These are phyloP conservation scores for Euphydryas editha DNA, from an alignment of 2,888 invertebrate species.

Conservation along the genomic window DNA sequence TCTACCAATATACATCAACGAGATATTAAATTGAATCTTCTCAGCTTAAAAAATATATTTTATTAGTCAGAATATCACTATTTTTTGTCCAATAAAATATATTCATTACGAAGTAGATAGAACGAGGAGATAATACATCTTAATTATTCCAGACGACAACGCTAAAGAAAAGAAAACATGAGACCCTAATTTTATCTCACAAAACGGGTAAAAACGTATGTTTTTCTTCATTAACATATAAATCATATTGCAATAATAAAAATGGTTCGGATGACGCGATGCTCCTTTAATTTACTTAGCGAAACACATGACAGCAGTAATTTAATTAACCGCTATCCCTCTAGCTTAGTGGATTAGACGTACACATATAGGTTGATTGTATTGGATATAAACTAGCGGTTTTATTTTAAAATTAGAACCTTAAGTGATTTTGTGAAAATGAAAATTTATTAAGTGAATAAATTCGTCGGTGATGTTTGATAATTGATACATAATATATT, in stretches of 20 bases:
- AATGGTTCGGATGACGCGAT: conserved; percentile 38
- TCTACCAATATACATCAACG: too few species aligned
- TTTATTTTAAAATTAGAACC: background rate
- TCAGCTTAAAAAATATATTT: too few species aligned
- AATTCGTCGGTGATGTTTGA: too few species aligned
- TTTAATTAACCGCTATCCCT: conserved; percentile 48
- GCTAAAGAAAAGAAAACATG: too few species aligned
- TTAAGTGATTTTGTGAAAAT: background rate
- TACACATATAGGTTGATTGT: conserved; percentile 29
- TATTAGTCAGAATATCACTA: too few species aligned
- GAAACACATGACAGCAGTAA: conserved; percentile 47
- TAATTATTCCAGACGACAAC: too few species aligned
- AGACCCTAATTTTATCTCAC: too few species aligned
- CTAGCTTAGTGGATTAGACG: conserved; percentile 32
- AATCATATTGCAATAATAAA: background rate
- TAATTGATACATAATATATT: too few species aligned
- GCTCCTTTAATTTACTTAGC: conserved; percentile 58
- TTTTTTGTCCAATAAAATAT: too few species aligned
- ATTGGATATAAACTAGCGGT: conserved; percentile 11
- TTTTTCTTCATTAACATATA: background rate
- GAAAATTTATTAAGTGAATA: background rate
- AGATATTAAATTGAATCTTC: too few species aligned
- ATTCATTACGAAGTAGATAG: too few species aligned
- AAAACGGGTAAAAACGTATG: background rate
- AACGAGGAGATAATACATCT: too few species aligned